phyloP scores from a whole-genome alignment of 2,888 invertebrate species.

The Ethmia dodecea region DNA sequence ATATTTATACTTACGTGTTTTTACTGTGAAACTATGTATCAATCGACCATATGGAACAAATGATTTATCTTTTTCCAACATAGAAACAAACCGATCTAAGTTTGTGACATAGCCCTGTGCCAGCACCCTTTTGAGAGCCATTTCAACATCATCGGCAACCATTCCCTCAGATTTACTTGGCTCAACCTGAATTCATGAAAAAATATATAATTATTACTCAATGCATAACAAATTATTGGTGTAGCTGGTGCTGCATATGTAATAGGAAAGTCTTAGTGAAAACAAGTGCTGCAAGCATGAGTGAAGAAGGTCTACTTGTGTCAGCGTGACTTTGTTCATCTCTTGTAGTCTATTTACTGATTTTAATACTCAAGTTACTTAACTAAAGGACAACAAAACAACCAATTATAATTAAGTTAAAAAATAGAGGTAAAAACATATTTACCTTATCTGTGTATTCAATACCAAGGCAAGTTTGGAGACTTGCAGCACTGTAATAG shows the following conservation, averaged over 20 bases:
- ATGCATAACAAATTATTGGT: background rate
- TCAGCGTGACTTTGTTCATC: no score
- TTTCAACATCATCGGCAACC: constrained; percentile 86
- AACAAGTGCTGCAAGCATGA: no score
- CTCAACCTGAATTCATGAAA: constrained; percentile 72
- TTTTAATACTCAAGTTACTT: no score
- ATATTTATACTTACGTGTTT: constrained; percentile 47
- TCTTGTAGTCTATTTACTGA: no score
- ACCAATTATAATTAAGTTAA: no score
- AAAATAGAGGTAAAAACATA: no score
- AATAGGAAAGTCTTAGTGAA: no score
- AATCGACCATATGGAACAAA: constrained; percentile 88
- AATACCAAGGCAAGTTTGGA: constrained; percentile 88
- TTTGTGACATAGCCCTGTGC: constrained; percentile 84
- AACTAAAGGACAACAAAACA: no score
- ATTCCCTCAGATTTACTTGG: constrained; percentile 75
- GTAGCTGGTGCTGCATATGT: background rate
- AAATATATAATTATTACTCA: background rate
- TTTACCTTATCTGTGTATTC: constrained; percentile 82
- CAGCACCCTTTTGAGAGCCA: constrained; percentile 82
- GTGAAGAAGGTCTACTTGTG: no score
- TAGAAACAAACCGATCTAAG: constrained; percentile 83
- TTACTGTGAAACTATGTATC: constrained; percentile 77
- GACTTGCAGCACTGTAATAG: constrained; percentile 87
- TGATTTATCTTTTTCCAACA: constrained; percentile 82